Conservation (phyloP, 2,888 invertebrate species). For the Anorthoa munda region DNA sequence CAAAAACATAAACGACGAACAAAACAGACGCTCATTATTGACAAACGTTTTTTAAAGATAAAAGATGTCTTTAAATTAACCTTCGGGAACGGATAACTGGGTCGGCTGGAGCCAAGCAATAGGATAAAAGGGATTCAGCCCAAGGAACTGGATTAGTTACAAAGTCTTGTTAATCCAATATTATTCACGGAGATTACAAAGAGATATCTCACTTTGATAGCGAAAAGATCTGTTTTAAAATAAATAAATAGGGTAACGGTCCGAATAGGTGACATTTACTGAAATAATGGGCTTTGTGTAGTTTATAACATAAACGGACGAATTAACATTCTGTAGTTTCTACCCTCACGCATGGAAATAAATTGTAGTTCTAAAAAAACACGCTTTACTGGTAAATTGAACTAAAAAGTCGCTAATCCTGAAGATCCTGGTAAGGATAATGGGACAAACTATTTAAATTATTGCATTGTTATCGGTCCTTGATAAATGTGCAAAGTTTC, state of each 20-base stretch:
- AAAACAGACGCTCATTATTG: slow-evolving; percentile 57
- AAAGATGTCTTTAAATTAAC: slow-evolving; percentile 69
- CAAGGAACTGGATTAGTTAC: slow-evolving; percentile 80
- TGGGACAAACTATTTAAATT: no score
- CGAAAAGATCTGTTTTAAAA: slow-evolving; percentile 78
- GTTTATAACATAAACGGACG: not conserved
- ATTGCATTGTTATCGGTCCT: no score
- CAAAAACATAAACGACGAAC: slow-evolving; percentile 35
- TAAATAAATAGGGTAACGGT: slow-evolving; percentile 63
- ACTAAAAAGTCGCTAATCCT: no score
- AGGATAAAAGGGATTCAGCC: slow-evolving; percentile 79
- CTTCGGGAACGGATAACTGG: slow-evolving; percentile 69
- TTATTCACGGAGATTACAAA: slow-evolving; percentile 85
- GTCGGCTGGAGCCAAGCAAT: slow-evolving; percentile 66
- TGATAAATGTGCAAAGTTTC: no score
- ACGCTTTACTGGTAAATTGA: no score
- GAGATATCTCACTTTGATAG: slow-evolving; percentile 83
- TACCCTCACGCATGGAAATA: no score
- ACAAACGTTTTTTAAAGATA: slow-evolving; percentile 61
- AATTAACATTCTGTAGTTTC: no score
- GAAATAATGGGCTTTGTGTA: slow-evolving; percentile 11
- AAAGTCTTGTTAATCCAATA: slow-evolving; percentile 83
- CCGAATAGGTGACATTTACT: slow-evolving; percentile 13
- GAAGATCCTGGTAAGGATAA: no score
- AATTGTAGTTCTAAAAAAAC: no score